A percentile compares a stretch with the other conserved stretches of the same genome.
These are phyloP conservation scores for Aix galericulata DNA, from an alignment of 2,113 vertebrate species.

Conservation along the genomic window DNA sequence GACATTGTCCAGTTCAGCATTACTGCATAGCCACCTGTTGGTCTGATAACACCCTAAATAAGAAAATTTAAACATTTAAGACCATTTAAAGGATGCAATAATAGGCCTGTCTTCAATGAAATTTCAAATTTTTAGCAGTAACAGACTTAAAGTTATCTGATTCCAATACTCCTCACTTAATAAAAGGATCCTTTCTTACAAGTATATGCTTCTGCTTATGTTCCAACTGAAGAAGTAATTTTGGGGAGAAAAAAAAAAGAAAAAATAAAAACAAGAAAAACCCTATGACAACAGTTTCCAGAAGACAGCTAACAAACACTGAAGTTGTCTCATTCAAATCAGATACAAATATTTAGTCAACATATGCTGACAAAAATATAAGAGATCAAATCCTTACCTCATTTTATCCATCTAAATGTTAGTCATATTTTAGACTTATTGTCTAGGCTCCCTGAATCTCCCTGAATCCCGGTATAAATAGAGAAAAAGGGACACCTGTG, in stretches of 20 bases:
- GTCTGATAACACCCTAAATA: conserved; percentile 88
- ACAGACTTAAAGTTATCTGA: background rate
- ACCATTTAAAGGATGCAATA: background rate
- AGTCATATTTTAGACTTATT: background rate
- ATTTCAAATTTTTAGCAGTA: background rate
- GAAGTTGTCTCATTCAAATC: background rate
- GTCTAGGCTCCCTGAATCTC: background rate
- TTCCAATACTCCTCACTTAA: background rate
- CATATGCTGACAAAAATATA: background rate
- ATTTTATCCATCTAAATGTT: background rate
- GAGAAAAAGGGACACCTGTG: background rate
- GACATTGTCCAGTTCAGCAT: conserved; percentile 99
- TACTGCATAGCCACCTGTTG: conserved; percentile 93
- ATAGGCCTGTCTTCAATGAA: background rate
- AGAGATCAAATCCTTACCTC: background rate
- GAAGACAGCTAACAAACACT: background rate
- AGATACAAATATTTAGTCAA: background rate
- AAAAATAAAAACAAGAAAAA: background rate
- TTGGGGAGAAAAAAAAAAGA: background rate
- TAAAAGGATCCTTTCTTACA: background rate
- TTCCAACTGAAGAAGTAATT: background rate
- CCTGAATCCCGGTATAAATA: background rate
- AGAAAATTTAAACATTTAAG: conserved; percentile 34
- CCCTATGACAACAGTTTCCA: background rate
- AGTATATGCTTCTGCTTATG: background rate